Conservation (phyloP, 2,797 vertebrate species). For the Hephaestus fuliginosus region DNA sequence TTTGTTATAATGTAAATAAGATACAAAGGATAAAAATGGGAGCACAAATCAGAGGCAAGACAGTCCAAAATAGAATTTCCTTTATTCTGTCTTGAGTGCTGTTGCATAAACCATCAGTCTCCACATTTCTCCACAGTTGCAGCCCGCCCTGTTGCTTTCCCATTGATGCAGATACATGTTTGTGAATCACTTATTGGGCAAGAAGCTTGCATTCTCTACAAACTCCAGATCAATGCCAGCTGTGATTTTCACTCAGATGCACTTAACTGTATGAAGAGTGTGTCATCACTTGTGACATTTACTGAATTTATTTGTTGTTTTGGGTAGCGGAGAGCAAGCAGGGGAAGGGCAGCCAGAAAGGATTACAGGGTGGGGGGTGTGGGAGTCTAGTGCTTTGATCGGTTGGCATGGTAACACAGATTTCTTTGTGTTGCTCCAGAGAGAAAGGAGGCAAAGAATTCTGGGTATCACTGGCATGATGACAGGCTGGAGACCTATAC, state of each 20-base stretch:
- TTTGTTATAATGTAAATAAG: constrained; percentile 13
- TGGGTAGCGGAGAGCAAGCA: constrained; percentile 35
- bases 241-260: constrained; percentile 8
- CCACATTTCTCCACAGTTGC: constrained; percentile 1
- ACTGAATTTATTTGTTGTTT: constrained; percentile 53
- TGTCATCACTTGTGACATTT: constrained; percentile 34
- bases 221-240: neutral
- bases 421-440: constrained; percentile 78
- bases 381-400: constrained; percentile 70
- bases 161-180: constrained; percentile 15
- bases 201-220: constrained; percentile 1
- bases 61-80: constrained; percentile 20
- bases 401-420: constrained; percentile 83
- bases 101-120: constrained; percentile 24
- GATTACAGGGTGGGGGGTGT: constrained; percentile 43
- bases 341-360: constrained; percentile 61
- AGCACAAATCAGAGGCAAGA: constrained; percentile 62
- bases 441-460: constrained; percentile 72
- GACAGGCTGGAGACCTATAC: constrained; percentile 56
- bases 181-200: constrained; percentile 9
- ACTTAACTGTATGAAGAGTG: constrained; percentile 3
- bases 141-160: constrained; percentile 28
- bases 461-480: constrained; percentile 73
- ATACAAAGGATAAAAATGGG: constrained; percentile 31
- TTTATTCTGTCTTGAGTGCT: constrained; percentile 11